Conservation (phyloP, 2,113 vertebrate genomes). For the Xiphorhynchus elegans region DNA sequence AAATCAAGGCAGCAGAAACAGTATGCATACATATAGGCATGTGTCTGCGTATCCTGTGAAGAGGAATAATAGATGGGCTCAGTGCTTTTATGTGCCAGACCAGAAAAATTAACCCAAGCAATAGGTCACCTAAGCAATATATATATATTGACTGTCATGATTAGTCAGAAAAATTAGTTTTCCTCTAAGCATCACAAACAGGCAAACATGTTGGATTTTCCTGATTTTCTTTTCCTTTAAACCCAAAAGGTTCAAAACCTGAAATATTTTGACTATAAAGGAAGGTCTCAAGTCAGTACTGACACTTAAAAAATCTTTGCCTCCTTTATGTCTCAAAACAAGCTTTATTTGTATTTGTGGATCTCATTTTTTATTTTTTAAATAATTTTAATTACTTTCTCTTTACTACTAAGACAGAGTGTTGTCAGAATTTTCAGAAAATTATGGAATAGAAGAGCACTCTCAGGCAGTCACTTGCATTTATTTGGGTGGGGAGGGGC, state of each 20-base stretch:
- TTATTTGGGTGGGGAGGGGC: rapidly evolving
- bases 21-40: not conserved
- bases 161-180: not conserved
- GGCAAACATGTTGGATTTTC: not conserved
- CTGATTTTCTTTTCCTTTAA: not conserved
- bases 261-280: not conserved
- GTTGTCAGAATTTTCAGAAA: not conserved
- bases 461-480: not conserved
- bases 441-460: not conserved
- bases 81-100: not conserved
- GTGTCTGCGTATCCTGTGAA: not conserved
- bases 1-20: not conserved
- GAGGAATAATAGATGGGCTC: not conserved
- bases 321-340: not conserved
- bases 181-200: not conserved
- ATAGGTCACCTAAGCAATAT: not conserved
- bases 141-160: not conserved
- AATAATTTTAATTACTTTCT: not conserved
- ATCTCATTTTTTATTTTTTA: not conserved
- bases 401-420: not conserved
- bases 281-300: not conserved
- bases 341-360: not conserved
- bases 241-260: not conserved
- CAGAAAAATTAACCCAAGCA: constrained; percentile 11
- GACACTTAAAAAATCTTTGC: not conserved